A percentile compares a stretch with the other conserved stretches of the same genome.
phyloP scores from a whole-genome alignment of 2,888 invertebrate species.

The Agriopis leucophaearia region DNA sequence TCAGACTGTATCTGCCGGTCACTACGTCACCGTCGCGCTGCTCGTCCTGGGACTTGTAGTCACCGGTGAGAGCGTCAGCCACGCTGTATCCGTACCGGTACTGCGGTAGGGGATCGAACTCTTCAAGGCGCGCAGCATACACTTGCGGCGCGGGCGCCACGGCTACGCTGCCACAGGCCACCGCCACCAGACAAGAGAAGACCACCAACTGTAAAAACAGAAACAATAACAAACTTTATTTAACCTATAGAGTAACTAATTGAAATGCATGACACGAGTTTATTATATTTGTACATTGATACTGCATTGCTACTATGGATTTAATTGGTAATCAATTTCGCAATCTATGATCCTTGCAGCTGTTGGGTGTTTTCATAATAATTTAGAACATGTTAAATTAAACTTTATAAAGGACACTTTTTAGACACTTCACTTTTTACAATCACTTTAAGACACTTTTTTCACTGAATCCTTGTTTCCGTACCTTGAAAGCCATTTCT shows the following conservation, averaged over 20 bases:
- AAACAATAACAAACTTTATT: constrained; percentile 7
- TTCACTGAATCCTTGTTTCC: constrained; percentile 55
- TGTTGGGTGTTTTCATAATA: constrained; percentile 2
- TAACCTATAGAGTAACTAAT: constrained; percentile 5
- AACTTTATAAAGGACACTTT: constrained; percentile 8
- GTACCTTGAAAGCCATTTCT: constrained; percentile 83
- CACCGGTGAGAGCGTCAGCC: constrained; percentile 77
- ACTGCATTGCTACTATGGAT: background rate
- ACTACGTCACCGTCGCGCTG: constrained; percentile 85
- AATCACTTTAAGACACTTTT: constrained; percentile 40
- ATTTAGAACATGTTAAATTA: background rate
- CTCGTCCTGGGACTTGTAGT: constrained; percentile 81
- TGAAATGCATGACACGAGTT: constrained; percentile 29
- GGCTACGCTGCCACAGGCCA: constrained; percentile 69
- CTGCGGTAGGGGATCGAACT: constrained; percentile 86
- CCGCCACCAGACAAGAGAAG: constrained; percentile 74
- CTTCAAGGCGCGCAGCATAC: constrained; percentile 70
- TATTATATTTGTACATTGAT: constrained; percentile 20
- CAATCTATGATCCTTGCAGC: constrained; percentile 15
- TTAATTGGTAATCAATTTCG: constrained; percentile 1
- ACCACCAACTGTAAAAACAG: constrained; percentile 73
- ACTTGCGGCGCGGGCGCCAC: constrained; percentile 53
- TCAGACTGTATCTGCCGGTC: constrained; percentile 75
- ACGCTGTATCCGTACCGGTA: constrained; percentile 83
- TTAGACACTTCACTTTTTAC: constrained; percentile 34